Conservation (phyloP, 1,140 invertebrate species). For the Lethocerus indicus region DNA sequence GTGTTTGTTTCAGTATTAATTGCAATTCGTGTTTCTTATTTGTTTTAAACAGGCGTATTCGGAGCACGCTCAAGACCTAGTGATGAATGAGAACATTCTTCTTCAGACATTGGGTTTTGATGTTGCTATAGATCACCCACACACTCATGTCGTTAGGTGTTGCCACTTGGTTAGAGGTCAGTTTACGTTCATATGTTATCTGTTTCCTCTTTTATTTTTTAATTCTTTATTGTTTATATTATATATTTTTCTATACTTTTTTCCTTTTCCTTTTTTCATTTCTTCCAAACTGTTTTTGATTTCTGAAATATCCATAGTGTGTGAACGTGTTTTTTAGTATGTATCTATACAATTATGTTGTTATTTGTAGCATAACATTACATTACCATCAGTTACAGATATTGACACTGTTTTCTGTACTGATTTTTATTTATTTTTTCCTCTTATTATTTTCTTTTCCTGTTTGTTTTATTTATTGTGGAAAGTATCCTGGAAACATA, state of each 20-base stretch:
- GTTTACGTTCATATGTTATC: slow-evolving; percentile 4
- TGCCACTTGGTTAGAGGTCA: slow-evolving; percentile 87
- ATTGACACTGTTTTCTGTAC: too few species aligned
- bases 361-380: too few species aligned
- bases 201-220: neutral
- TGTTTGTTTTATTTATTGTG: too few species aligned
- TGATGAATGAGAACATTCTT: slow-evolving; percentile 89
- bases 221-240: slow-evolving; percentile 4
- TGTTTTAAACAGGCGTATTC: slow-evolving; percentile 46
- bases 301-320: too few species aligned
- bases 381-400: too few species aligned
- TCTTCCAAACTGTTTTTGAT: too few species aligned
- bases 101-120: slow-evolving; percentile 94
- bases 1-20: too few species aligned
- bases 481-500: too few species aligned
- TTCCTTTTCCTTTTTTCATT: slow-evolving; percentile 10
- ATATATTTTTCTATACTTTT: neutral
- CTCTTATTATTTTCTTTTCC: too few species aligned
- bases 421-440: too few species aligned
- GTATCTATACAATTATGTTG: too few species aligned
- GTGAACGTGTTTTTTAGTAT: too few species aligned
- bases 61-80: slow-evolving; percentile 73
- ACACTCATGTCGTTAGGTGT: slow-evolving; percentile 88
- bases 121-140: slow-evolving; percentile 91
- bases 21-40: slow-evolving; percentile 8